Conservation (phyloP, 2,113 vertebrate genomes). For the Megaleporinus macrocephalus region DNA sequence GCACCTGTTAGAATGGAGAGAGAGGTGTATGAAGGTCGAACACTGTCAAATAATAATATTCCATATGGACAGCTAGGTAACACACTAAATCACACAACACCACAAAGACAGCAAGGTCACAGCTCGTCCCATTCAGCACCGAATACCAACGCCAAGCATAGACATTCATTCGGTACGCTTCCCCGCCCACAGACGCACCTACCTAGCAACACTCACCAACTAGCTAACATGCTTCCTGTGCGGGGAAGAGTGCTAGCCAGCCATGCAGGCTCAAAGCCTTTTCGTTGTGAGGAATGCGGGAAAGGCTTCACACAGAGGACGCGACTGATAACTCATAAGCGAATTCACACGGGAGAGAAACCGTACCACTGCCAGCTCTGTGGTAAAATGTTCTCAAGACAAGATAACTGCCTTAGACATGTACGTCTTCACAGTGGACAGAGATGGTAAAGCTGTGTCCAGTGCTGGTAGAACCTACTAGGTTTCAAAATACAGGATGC, state of each 20-base stretch:
- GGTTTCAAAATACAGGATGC: neutral
- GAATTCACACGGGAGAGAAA: slow-evolving; percentile 48
- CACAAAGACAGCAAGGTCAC: neutral
- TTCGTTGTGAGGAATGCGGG: slow-evolving; percentile 49
- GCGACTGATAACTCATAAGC: slow-evolving; percentile 46
- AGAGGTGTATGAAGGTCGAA: slow-evolving; percentile 6
- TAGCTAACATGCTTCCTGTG: neutral
- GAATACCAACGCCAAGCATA: slow-evolving; percentile 14
- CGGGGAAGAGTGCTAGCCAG: neutral
- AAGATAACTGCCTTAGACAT: slow-evolving; percentile 55
- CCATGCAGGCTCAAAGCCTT: slow-evolving; percentile 36
- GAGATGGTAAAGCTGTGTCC: neutral
- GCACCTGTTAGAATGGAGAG: slow-evolving; percentile 10
- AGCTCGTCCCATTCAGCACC: neutral
- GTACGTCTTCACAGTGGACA: slow-evolving; percentile 49
- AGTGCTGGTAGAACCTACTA: neutral
- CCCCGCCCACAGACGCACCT: slow-evolving; percentile 8
- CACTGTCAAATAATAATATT: neutral
- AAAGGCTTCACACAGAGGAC: slow-evolving; percentile 51
- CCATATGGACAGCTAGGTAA: slow-evolving; percentile 30
- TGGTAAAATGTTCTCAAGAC: slow-evolving; percentile 52
- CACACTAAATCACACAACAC: neutral
- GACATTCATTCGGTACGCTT: slow-evolving; percentile 1
- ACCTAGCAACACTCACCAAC: neutral
- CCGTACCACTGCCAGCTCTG: slow-evolving; percentile 52